Base-by-base conservation (phyloP, 2,888 invertebrate genomes). In the Drosophila neonasuta region DNA sequence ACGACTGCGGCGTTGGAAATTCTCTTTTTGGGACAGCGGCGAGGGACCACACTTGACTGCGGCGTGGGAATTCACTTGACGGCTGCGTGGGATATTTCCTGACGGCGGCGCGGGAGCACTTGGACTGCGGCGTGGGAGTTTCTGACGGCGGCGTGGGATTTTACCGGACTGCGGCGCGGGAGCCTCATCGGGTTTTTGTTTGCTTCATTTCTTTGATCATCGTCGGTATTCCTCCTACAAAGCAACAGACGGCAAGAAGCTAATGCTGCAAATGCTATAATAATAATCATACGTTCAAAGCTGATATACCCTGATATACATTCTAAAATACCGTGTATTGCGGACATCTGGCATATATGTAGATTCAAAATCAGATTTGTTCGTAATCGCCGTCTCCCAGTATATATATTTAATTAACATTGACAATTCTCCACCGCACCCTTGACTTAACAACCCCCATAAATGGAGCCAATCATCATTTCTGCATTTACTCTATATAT, bases 121-220 rank as follows among this genome's bases (percentile, higher is more conserved):
- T 8, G 77, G 77, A 79, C 81, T 29, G 72, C 86, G 36, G 74
- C 86, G 81, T 11, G 78, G 86, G 86, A 83, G 10, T 20, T 10
- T 24, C 3, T 8, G 68, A 68, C 76, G 1, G 64, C 74, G 46
- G 69, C 79, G 79, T 30, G 71, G 79, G 76, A 78, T 34, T 24
- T 24, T 11, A 13, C 0, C 8, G 44, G 77, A 66, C 67, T 1
- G 60, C 58, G 20, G 68, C 68, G 74, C 50, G 68, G 65, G 44
- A 59, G 24, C 64, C 66, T 67, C 68, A 48, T 39, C 71, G 57
- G 56, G 64, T 52, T 49, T 68, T 44, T 36, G 45, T 55, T 2
- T 15, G 1, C 32, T 10, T 63, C 74, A 20, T 62, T 24, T 73
- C 32, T n/a, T 13, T 48, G 57, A 76, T 77, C 74, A 71, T 84